Percentiles rank a stretch among this genome's conserved stretches.
Conservation (phyloP, 2,113 vertebrate genomes). For the Laticauda laticaudata region DNA sequence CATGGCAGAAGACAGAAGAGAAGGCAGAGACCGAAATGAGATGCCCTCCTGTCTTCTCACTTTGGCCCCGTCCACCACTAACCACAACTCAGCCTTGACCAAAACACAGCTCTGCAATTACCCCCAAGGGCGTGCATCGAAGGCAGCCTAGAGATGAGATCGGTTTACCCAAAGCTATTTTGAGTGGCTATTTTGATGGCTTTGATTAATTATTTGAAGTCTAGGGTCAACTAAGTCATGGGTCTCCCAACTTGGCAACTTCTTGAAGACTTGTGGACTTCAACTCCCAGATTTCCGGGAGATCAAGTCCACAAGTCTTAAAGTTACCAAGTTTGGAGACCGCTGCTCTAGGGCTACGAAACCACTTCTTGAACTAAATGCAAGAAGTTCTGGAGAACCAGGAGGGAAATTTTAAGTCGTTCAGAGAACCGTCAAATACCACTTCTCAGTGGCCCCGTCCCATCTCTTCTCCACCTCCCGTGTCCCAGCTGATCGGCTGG, state of each 20-base stretch:
- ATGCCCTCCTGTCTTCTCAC: background rate
- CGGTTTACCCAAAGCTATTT: background rate
- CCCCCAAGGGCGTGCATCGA: background rate
- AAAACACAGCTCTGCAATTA: background rate
- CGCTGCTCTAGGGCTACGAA: background rate
- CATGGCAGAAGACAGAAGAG: background rate
- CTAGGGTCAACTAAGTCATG: background rate
- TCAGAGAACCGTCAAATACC: no score
- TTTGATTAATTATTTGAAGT: background rate
- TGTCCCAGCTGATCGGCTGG: no score
- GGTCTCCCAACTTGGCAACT: background rate
- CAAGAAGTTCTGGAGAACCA: no score
- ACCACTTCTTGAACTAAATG: background rate
- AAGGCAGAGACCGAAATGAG: background rate
- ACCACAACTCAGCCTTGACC: background rate
- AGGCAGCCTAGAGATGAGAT: background rate
- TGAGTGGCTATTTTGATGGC: background rate
- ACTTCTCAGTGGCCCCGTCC: no score
- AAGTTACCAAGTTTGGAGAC: background rate
- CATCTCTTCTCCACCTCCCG: no score
- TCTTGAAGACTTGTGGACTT: background rate
- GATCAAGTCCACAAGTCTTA: background rate
- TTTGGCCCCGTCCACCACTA: background rate
- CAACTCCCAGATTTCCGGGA: background rate
- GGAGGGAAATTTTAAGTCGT: no score